Conservation (phyloP, 2,113 vertebrate genomes). For the Donacobius atricapilla region DNA sequence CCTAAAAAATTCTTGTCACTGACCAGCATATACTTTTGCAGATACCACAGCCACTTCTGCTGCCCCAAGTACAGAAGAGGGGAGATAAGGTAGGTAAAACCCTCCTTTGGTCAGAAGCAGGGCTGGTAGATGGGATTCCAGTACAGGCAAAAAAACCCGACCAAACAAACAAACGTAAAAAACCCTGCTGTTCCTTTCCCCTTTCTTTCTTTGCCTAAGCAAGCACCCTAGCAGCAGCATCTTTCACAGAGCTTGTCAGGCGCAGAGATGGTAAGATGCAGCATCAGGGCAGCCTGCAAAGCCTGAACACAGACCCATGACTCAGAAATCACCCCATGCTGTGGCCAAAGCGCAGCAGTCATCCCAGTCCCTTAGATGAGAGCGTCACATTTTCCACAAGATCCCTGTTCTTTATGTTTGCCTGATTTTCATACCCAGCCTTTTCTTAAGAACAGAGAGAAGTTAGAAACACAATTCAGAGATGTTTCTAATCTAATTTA, state of each 20-base stretch:
- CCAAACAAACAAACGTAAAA: no score
- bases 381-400: not conserved
- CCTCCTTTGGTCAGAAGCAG: not conserved
- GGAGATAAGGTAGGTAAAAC: not conserved
- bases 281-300: not conserved
- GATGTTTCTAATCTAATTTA: not conserved
- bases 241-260: not conserved
- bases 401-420: not conserved
- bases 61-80: not conserved
- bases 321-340: not conserved
- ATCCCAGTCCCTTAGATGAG: not conserved
- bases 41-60: not conserved
- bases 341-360: not conserved
- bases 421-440: not conserved
- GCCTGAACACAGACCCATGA: no score
- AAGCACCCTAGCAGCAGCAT: not conserved
- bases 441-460: not conserved
- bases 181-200: rapidly evolving
- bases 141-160: not conserved
- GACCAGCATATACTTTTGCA: not conserved
- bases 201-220: not conserved
- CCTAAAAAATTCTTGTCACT: not conserved
- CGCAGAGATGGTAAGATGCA: not conserved
- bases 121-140: not conserved
- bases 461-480: not conserved